Conservation (phyloP, 1,140 invertebrate genomes). For the Nasonia vitripennis region DNA sequence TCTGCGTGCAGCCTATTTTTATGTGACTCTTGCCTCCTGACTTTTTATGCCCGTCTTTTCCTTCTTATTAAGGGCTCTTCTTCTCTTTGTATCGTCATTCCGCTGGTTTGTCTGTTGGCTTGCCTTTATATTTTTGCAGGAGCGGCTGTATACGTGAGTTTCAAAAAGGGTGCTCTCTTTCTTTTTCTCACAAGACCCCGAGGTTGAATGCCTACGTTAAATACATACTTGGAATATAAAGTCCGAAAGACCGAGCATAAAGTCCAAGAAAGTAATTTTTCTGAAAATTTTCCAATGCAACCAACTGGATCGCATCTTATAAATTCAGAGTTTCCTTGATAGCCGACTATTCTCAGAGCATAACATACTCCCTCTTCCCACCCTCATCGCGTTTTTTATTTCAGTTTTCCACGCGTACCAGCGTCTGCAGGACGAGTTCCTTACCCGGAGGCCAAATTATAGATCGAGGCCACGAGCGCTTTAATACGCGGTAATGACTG, state of each 20-base stretch:
- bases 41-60: conserved; percentile 1
- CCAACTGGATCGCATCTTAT: neutral
- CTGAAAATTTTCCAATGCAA: neutral
- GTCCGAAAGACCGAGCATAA: too few relatives aligned
- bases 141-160: neutral
- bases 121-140: conserved; percentile 4
- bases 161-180: neutral
- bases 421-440: neutral
- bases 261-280: neutral
- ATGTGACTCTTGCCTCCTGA: neutral
- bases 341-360: neutral
- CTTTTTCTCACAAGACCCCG: neutral
- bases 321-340: neutral
- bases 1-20: conserved; percentile 1
- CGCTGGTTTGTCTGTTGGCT: neutral
- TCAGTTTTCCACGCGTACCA: neutral
- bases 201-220: too few relatives aligned
- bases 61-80: conserved; percentile 29
- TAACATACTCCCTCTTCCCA: neutral
- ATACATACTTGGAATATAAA: too few relatives aligned
- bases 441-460: conserved; percentile 40
- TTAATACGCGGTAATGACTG: conserved; percentile 42
- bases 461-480: conserved; percentile 36
- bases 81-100: neutral
- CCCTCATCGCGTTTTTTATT: conserved; percentile 23